Evolutionary conservation across 2,797 vertebrate genomes (phyloP), one percentile per base, ranked within the genome.

Genomic region (Chaetodon trifasciatus): DNA sequence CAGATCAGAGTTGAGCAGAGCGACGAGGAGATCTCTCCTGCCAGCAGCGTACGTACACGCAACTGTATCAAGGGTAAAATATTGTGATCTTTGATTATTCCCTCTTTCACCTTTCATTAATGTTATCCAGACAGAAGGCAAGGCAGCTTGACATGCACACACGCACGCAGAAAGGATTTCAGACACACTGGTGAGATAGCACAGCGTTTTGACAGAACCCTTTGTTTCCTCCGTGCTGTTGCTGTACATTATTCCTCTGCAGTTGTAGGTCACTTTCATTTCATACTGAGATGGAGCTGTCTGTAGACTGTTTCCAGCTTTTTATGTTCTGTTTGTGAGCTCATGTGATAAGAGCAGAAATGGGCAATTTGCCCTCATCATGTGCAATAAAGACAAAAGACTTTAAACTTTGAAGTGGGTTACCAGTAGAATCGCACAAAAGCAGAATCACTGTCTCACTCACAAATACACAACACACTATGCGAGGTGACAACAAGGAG

Each of bases 71-170:
- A 83, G 78, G 86, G 84, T 92, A 90, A 93, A 95, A 94, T 92
- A 94, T 92, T 94, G 90, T 89, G 92, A 95, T 94, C 88, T 93
- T 92, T 92, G 90, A 95, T 94, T 92, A 94, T 92, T 92, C 89
- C 76, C 83, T 81, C 88, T 91, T 91, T 94, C 93, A 93, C 88
- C 84, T 94, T 92, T 93, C 88, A 94, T 94, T 94, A 94, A 93
- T 90, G 93, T 95, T 93, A 93, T 60, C 82, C 86, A 78, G 84
- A 92, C 84, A 83, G 78, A 88, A 84, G 70, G 83, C 68, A 17
- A 72, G 79, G 86, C 81, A 81, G 84, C 67, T 64, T 78, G 85
- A 89, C 91, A 86, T 55, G 79, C 84, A 68, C 66, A 70, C 81
- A 81, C 5, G 11, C 50, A 71, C 52, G 35, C 70, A 72, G 74